phyloP scores from a whole-genome alignment of 1,140 invertebrate genomes.

The Ladona fulva region DNA sequence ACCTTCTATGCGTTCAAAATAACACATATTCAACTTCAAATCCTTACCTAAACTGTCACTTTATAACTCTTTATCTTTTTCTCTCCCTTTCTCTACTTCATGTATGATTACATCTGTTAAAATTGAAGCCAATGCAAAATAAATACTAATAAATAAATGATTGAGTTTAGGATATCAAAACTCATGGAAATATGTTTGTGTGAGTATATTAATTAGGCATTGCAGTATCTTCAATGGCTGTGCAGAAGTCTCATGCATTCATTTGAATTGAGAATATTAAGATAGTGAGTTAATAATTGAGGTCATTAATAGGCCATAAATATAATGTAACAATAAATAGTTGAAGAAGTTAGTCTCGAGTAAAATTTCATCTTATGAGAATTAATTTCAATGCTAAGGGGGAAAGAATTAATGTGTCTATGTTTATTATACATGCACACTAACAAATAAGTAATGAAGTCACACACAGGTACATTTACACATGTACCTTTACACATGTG shows the following conservation, averaged over 20 bases:
- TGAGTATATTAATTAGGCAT: not conserved
- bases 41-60: not conserved
- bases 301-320: not conserved
- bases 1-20: not conserved
- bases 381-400: not conserved
- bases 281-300: not conserved
- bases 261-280: not conserved
- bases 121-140: not conserved
- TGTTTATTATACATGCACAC: not conserved
- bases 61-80: not conserved
- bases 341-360: not conserved
- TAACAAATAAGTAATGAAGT: not conserved
- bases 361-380: not conserved
- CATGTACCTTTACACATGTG: not conserved
- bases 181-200: not conserved
- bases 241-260: not conserved
- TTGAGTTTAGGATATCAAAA: not conserved
- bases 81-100: not conserved
- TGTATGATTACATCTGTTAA: not conserved
- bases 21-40: not conserved
- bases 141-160: not conserved
- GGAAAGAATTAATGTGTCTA: slow-evolving; percentile 12
- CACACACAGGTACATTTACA: slow-evolving; percentile 8
- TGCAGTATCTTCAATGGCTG: not conserved
- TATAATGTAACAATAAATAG: not conserved